Evolutionary conservation across 2,888 invertebrate genomes (phyloP), one percentile per base, ranked within the genome.

Genomic region (Protodeltote pygarga): DNA sequence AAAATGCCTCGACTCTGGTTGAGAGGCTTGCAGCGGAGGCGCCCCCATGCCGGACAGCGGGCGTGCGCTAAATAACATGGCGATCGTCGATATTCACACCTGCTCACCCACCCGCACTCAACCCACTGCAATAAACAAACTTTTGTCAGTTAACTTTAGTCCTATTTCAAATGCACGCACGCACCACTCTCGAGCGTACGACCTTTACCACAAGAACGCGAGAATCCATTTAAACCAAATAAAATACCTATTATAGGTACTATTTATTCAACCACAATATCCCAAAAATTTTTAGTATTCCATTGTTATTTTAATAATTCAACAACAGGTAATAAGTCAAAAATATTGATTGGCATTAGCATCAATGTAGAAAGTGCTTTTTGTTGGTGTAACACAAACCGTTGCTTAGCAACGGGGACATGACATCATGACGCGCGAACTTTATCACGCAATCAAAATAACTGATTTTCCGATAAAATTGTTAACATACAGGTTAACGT

Each of bases 41-140:
- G 83, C 82, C 33, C 82, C 83, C 87, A 87, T 87, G 3, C 44
- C 69, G 34, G 63, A 44, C 62, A 71, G 32, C 24, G 73, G 65
- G 10, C 66, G 72, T 11, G 67, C 64, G 44, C 79, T 78, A 51
- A 77, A 74, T 77, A 87, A 68, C 83, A 86, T 81, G 16, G 42
- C 54, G 41, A 20, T 53, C n/a, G n/a, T n/a, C n/a, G n/a, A n/a
- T n/a, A n/a, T n/a, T n/a, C 48, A 64, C 47, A 38, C 45, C 41
- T 33, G 46, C 54, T 39, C 42, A 47, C 57, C 32, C 34, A 21
- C 40, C 49, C 34, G 11, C 55, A 15, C 38, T 31, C 21, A 16
- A 20, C 27, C 35, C 27, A 28, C 25, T 34, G 8, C 3, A 40
- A 39, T 47, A 42, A 39, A 44, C 40, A 27, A 54, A 51, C 32